Base-by-base conservation (phyloP, 2,113 vertebrate genomes). In the Bubo scandiacus region DNA sequence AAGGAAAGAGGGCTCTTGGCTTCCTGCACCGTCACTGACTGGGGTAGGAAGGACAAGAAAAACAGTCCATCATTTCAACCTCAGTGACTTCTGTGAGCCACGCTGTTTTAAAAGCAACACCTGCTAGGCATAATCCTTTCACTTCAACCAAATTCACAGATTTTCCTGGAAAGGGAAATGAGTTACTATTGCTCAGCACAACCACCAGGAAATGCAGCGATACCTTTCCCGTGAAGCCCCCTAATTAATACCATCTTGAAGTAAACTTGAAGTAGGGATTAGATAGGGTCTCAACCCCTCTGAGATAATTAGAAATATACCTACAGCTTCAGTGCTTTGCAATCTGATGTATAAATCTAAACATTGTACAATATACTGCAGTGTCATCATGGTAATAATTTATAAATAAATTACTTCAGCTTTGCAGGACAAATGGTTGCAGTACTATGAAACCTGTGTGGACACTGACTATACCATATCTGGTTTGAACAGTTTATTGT, bases 121-220 rank as follows among this genome's bases (percentile, higher is more conserved):
- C 71, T 91, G 78, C 58, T 86, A 75, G 34, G 21, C 42, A 51
- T 52, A 45, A 71, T 15, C 3, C 15, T 73, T 58, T 66, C 2
- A 6, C 55, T 93, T 92, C 49, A 71, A 49, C 16, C 9, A 63
- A 78, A 15, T 26, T 67, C 47, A 83, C 42, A 57, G 26, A 58
- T 86, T 88, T 86, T 91, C 67, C 43, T 83, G 55, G 49, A 93
- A 83, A 90, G 38, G 67, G 51, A 91, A 94, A 83, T 43, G 3
- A 78, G 18, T 86, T 1, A 2, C 30, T 90, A 42, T 32, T 84
- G 34, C 36, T 81, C 27, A 65, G 38, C 22, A 23, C 16, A 82
- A 73, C 58, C 73, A 78, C 12, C 17, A 68, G 40, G 72, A 94
- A 91, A 94, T 2, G 2, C 15, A 86, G 32, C 81, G 16, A 91